A percentile compares a stretch with the other conserved stretches of the same genome.
phyloP scores from a whole-genome alignment of 2,888 invertebrate genomes.

The Eurytoma adleriae region DNA sequence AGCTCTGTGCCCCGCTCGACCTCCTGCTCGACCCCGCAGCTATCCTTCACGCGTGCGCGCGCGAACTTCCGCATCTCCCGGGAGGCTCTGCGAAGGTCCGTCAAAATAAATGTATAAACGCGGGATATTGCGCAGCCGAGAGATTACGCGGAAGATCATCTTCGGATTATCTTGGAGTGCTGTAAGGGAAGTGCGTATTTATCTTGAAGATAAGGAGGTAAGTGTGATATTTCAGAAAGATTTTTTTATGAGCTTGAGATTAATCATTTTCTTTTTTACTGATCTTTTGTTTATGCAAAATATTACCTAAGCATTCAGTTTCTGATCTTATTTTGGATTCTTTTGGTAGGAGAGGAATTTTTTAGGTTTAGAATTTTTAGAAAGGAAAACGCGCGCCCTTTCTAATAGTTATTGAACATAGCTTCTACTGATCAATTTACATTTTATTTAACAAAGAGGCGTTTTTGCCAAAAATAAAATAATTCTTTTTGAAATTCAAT shows the following conservation, averaged over 20 bases:
- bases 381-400: too few relatives aligned
- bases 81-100: constrained; percentile 39
- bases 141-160: constrained; percentile 30
- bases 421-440: too few relatives aligned
- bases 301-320: too few relatives aligned
- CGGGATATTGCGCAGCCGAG: constrained; percentile 1
- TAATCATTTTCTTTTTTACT: too few relatives aligned
- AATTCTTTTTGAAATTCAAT: too few relatives aligned
- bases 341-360: too few relatives aligned
- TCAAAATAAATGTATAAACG: constrained; percentile 52
- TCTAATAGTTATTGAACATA: too few relatives aligned
- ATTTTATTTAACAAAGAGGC: too few relatives aligned
- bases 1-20: constrained; percentile 51
- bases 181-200: constrained; percentile 18
- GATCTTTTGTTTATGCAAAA: too few relatives aligned
- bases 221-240: neutral
- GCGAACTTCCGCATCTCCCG: constrained; percentile 63
- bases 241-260: neutral
- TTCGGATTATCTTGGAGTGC: constrained; percentile 30
- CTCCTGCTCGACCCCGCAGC: constrained; percentile 71
- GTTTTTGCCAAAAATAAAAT: too few relatives aligned
- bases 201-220: constrained; percentile 29
- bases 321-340: too few relatives aligned
- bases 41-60: constrained; percentile 71
- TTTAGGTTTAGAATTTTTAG: too few relatives aligned